Evolutionary conservation across 1,140 invertebrate genomes (phyloP).

Genomic region (Drepana arcuata): DNA sequence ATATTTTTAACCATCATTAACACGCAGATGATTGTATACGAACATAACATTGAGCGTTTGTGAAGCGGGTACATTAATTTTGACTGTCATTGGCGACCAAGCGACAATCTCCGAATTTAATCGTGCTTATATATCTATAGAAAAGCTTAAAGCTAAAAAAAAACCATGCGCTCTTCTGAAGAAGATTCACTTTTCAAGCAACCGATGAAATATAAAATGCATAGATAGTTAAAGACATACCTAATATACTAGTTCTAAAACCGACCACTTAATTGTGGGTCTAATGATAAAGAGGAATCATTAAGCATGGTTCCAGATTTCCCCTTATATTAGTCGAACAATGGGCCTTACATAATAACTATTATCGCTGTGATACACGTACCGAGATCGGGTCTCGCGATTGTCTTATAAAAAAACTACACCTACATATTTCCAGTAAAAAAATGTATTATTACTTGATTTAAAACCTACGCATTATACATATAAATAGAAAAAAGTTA

Average conservation of each 20-base stretch:
- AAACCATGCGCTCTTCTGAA: too few relatives aligned
- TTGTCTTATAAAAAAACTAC: slow-evolving; percentile 67
- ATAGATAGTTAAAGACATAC: slow-evolving; percentile 42
- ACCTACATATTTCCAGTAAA: slow-evolving; percentile 63
- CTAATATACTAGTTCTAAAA: slow-evolving; percentile 37
- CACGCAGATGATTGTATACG: too few relatives aligned
- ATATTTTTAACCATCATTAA: too few relatives aligned
- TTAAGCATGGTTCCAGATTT: slow-evolving; percentile 17
- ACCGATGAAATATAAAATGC: slow-evolving; percentile 41
- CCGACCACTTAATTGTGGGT: slow-evolving; percentile 30
- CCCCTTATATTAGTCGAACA: slow-evolving; percentile 36
- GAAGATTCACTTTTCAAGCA: slow-evolving; percentile 25
- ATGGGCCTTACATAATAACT: slow-evolving; percentile 49
- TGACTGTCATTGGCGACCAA: too few relatives aligned
- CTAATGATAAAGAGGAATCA: slow-evolving; percentile 38
- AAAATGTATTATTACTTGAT: slow-evolving; percentile 64
- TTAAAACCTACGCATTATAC: slow-evolving; percentile 57
- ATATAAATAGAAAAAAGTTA: slow-evolving; percentile 64
- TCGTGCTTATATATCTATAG: too few relatives aligned
- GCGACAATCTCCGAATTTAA: too few relatives aligned
- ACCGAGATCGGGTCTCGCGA: slow-evolving; percentile 42
- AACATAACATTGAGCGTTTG: too few relatives aligned
- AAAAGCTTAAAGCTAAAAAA: too few relatives aligned
- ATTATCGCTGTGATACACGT: slow-evolving; percentile 70
- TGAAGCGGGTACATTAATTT: too few relatives aligned